Percentiles rank a stretch among this genome's conserved stretches.
Evolutionary conservation across 2,113 vertebrate genomes (phyloP).

Genomic region (Cyphomyrus discorhynchus): DNA sequence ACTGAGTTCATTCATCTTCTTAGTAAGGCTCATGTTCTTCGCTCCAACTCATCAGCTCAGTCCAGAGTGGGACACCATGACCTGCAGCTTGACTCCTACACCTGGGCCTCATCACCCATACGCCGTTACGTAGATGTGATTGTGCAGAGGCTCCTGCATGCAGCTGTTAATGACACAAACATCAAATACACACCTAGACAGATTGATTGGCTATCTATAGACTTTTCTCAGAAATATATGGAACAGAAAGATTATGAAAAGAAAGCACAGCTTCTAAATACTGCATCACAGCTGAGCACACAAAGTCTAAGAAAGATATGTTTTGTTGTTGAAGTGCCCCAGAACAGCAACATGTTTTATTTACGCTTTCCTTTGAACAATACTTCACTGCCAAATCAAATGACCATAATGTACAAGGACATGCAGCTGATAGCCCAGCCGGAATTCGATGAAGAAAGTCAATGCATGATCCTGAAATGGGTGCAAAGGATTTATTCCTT

Average conservation of each 20-base stretch:
- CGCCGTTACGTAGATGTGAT: conserved; percentile 68
- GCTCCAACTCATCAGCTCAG: conserved; percentile 47
- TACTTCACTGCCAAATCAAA: conserved; percentile 44
- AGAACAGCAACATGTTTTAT: conserved; percentile 43
- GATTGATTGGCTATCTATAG: conserved; percentile 58
- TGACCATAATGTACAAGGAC: conserved; percentile 48
- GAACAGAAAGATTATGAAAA: conserved; percentile 46
- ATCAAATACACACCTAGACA: conserved; percentile 39
- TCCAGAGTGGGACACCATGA: conserved; percentile 56
- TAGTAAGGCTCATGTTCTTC: conserved; percentile 54
- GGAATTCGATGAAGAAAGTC: background rate
- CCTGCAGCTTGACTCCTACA: conserved; percentile 62
- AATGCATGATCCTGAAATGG: conserved; percentile 53
- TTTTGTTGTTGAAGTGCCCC: conserved; percentile 52
- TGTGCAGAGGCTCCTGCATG: conserved; percentile 62
- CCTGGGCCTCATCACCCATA: conserved; percentile 74
- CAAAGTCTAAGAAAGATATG: conserved; percentile 59
- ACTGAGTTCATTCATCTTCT: conserved; percentile 59
- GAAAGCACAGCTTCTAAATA: conserved; percentile 44
- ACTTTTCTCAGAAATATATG: conserved; percentile 56
- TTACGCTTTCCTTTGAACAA: conserved; percentile 61
- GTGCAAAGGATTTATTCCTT: conserved; percentile 61
- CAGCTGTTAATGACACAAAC: conserved; percentile 35
- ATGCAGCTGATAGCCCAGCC: conserved; percentile 67
- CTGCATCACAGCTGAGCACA: conserved; percentile 51